These are phyloP conservation scores for Strigops habroptila DNA, from an alignment of 2,113 vertebrate genomes.

Conservation along the genomic window DNA sequence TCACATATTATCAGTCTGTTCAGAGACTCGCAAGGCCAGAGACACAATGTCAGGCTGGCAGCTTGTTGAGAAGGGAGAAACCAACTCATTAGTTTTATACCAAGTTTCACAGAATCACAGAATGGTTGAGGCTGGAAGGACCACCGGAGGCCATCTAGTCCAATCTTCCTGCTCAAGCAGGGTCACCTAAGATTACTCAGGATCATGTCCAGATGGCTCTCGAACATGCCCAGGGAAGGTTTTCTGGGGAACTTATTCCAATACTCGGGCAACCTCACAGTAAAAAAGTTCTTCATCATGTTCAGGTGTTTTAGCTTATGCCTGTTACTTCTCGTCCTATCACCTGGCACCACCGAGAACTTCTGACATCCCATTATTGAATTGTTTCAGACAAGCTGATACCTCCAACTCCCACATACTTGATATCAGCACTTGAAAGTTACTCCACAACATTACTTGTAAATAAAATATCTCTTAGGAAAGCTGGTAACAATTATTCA, in stretches of 20 bases:
- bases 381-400: background rate
- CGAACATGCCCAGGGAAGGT: background rate
- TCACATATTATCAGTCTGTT: background rate
- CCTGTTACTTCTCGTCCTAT: background rate
- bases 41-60: background rate
- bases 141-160: background rate
- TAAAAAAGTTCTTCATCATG: background rate
- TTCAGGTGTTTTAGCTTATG: background rate
- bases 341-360: background rate
- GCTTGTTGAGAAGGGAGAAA: background rate
- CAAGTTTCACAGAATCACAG: background rate
- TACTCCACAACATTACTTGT: background rate
- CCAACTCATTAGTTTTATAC: background rate
- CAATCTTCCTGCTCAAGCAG: background rate
- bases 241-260: background rate
- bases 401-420: background rate
- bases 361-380: background rate
- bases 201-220: background rate
- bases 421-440: background rate
- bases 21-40: background rate
- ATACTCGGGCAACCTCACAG: background rate
- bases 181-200: background rate
- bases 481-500: background rate
- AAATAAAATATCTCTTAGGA: background rate
- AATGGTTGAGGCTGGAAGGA: background rate